Base-by-base conservation (phyloP, 2,113 vertebrate species). In the Prunella fulvescens region DNA sequence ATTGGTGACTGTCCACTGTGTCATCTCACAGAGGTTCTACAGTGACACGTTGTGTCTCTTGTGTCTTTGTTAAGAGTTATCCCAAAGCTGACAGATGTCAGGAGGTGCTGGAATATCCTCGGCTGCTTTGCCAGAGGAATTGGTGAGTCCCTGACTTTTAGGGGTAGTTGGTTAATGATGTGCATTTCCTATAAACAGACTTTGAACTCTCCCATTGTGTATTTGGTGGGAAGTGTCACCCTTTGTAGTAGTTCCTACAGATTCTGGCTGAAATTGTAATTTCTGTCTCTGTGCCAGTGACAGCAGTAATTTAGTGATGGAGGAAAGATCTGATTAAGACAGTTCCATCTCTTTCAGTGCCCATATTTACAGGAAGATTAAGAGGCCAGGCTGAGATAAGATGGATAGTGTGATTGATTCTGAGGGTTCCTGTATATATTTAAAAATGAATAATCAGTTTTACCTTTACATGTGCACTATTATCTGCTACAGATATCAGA, bases 381-480 rank as follows among this genome's bases (percentile, higher is more conserved):
- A 92, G 93, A 91, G 78, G 83, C 70, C 58, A 77, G 86, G 48
- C 81, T 95, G 78, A 67, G 48, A 64, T 61, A 35, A 72, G 74
- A 72, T 85, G 62, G 73, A 84, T 73, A 25, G 12, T 64, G 54
- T 83, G 72, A 83, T 86, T 83, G 91, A 86, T 88, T 84, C 88
- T 7, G 3, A 86, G 89, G 58, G 44, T 84, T 86, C 69, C 53
- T 92, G 47, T 84, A 79, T 91, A 20, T 90, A 37, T 86, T 84
- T 84, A 70, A 76, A 93, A 92, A 70, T 57, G 56, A 69, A 81
- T 90, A 60, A 83, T 90, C 77, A 84, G 65, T 50, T 93, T 88
- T 88, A 66, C 44, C 61, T 37, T 54, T 89, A 45, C 10, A 28
- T 79, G 69, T 73, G 61, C 60, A 39, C 84, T 74, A 3, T 89